Evolutionary conservation across 1,140 invertebrate species (phyloP).

Genomic region (Aphidius ervi): DNA sequence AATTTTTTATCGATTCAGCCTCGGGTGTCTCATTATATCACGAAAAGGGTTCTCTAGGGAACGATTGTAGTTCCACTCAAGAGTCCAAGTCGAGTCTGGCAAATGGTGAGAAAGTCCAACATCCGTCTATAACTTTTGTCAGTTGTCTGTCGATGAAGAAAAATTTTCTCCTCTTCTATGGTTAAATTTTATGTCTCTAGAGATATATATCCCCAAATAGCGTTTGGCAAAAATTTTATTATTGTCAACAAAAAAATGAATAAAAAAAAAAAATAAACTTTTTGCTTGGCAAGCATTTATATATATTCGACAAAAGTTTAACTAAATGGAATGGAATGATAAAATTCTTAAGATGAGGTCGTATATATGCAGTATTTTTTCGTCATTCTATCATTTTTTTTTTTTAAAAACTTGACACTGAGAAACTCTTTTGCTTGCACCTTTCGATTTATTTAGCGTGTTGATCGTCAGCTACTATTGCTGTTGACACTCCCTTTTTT

Average conservation of each 20-base stretch:
- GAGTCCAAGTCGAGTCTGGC: not conserved
- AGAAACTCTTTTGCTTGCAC: not conserved
- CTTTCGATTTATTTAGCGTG: constrained; percentile 23
- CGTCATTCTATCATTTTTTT: not conserved
- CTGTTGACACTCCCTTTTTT: not conserved
- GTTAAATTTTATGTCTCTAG: too few relatives aligned
- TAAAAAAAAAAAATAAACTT: too few relatives aligned
- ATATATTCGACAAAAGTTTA: not conserved
- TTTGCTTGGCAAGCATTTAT: not conserved
- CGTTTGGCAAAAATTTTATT: too few relatives aligned
- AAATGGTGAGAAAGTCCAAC: constrained; percentile 3
- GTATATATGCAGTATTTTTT: not conserved
- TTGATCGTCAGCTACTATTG: not conserved
- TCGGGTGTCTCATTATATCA: not conserved
- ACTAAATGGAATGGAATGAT: constrained; percentile 25
- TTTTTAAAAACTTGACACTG: not conserved
- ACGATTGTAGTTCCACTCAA: not conserved
- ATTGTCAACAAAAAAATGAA: too few relatives aligned
- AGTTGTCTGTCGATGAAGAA: not conserved
- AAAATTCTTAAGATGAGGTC: constrained; percentile 14
- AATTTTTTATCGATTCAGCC: too few relatives aligned
- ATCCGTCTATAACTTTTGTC: not conserved
- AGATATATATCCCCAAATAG: too few relatives aligned
- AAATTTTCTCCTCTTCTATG: not conserved
- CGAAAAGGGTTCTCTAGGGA: constrained; percentile 1